Percentiles rank a stretch among this genome's conserved stretches.
These are phyloP conservation scores for Uromys caudimaculatus DNA, from an alignment of 2,797 vertebrate genomes.

Conservation along the genomic window DNA sequence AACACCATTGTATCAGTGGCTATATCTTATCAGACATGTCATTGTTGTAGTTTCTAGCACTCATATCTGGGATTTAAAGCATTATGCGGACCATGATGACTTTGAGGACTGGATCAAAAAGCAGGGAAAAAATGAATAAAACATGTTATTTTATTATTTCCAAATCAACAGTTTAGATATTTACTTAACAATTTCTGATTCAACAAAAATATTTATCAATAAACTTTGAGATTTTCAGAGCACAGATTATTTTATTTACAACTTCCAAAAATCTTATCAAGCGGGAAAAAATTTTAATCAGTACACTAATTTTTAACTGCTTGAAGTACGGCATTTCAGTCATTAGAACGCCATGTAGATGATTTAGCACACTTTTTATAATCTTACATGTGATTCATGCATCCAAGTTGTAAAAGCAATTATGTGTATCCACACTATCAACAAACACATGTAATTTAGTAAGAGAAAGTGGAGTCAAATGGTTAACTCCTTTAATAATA, in stretches of 20 bases:
- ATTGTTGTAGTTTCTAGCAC: background rate
- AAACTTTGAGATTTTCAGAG: too few species aligned
- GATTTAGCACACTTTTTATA: background rate
- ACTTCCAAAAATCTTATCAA: background rate
- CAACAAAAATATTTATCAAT: background rate
- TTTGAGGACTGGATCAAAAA: background rate
- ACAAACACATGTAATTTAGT: background rate
- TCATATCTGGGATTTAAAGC: background rate
- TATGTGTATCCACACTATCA: background rate
- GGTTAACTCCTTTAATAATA: slow-evolving; percentile 34
- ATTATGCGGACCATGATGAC: background rate
- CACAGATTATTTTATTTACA: background rate
- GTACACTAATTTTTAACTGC: background rate
- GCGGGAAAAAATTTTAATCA: background rate
- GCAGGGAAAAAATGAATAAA: slow-evolving; percentile 1
- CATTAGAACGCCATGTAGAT: background rate
- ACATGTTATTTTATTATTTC: background rate
- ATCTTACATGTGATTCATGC: slow-evolving; percentile 4
- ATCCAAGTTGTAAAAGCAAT: background rate
- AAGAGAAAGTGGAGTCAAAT: slow-evolving; percentile 31
- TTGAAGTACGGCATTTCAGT: background rate
- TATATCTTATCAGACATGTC: background rate
- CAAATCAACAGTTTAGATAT: background rate
- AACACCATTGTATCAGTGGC: too few species aligned
- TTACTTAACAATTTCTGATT: background rate